Conservation (phyloP, 2,113 vertebrate species). For the Tychaedon coryphoeus region DNA sequence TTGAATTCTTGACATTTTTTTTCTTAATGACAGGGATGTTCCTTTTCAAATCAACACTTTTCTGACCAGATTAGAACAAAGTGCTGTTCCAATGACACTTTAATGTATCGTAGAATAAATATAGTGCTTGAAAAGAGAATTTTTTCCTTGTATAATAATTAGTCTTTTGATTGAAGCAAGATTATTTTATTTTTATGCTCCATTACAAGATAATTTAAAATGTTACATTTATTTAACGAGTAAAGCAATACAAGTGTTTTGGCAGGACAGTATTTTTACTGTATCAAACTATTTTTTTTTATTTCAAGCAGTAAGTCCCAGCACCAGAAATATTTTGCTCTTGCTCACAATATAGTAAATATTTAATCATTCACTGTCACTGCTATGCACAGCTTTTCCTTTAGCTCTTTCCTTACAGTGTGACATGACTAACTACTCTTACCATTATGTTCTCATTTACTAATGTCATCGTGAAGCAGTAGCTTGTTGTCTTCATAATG, state of each 20-base stretch:
- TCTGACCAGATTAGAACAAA: not conserved
- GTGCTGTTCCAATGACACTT: not conserved
- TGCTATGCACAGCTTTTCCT: not conserved
- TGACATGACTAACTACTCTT: conserved; percentile 57
- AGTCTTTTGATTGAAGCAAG: not conserved
- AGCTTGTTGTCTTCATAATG: conserved; percentile 50
- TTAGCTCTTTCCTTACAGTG: not conserved
- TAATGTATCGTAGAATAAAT: not conserved
- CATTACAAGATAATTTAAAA: conserved; percentile 6
- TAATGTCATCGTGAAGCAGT: conserved; percentile 43
- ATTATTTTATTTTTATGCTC: not conserved
- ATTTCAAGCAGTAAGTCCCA: not conserved
- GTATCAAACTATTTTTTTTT: not conserved
- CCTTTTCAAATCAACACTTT: not conserved
- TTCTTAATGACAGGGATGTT: not conserved
- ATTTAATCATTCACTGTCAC: conserved; percentile 43
- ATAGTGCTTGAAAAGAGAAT: not conserved
- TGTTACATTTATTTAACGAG: not conserved
- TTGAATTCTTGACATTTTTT: not conserved
- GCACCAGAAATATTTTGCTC: not conserved
- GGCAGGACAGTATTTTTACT: conserved; percentile 5
- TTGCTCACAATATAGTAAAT: not conserved
- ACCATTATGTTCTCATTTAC: conserved; percentile 57
- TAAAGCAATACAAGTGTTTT: not conserved
- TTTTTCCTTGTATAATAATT: not conserved